These are phyloP conservation scores for Gadus chalcogrammus DNA, from an alignment of 2,113 vertebrate genomes.

Conservation along the genomic window DNA sequence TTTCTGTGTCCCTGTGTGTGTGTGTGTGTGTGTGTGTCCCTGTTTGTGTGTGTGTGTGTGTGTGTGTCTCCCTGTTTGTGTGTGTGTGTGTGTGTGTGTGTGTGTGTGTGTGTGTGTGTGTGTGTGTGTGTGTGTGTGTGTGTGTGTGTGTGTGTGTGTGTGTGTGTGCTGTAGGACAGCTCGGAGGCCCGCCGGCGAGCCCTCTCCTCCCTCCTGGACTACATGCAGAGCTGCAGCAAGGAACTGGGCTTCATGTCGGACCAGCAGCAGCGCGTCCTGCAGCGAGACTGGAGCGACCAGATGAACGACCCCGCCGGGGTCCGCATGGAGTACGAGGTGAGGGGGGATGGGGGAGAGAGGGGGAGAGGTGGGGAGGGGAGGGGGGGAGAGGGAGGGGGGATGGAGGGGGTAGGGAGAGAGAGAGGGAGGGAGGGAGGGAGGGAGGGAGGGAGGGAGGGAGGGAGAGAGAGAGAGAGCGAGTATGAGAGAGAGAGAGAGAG, in stretches of 20 bases:
- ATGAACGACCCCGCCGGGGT: constrained; percentile 73
- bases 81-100: not conserved
- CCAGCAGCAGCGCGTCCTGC: constrained; percentile 82
- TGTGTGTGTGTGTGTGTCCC: too few species aligned
- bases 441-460: too few species aligned
- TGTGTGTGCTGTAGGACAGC: constrained; percentile 71
- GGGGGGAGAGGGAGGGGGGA: too few species aligned
- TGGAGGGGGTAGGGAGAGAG: too few species aligned
- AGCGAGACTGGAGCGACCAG: constrained; percentile 92
- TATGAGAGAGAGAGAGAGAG: too few species aligned
- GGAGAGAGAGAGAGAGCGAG: too few species aligned
- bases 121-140: not conserved
- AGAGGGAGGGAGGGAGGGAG: too few species aligned
- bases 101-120: not conserved
- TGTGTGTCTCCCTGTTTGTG: too few species aligned
- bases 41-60: too few species aligned
- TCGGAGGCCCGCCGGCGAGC: constrained; percentile 72
- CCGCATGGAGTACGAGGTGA: constrained; percentile 84
- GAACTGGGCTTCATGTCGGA: constrained; percentile 81
- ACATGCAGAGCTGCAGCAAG: constrained; percentile 87
- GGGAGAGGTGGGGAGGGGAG: too few species aligned
- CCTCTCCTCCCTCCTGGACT: constrained; percentile 86
- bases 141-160: not conserved
- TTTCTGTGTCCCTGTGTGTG: too few species aligned
- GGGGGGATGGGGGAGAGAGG: constrained; percentile 8